Evolutionary conservation across 2,113 vertebrate species (phyloP).

Genomic region (Ceuthmochares aereus): DNA sequence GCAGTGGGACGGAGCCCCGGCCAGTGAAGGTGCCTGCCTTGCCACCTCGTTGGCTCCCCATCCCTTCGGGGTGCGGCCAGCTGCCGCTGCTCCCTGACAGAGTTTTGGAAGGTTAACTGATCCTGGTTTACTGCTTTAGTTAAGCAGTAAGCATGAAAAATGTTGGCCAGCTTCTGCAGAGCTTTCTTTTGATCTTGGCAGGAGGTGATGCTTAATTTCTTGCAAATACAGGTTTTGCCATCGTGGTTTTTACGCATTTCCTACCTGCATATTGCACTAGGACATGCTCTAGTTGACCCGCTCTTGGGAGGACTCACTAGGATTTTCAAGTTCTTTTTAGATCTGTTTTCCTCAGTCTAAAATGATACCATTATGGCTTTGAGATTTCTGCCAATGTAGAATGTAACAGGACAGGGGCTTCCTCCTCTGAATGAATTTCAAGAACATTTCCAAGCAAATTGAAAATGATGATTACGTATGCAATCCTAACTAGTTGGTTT

Average conservation of each 20-base stretch:
- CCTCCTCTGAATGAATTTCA: neutral
- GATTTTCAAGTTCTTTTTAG: neutral
- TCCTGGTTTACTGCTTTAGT: neutral
- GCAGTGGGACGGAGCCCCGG: rapidly evolving
- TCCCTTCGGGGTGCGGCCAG: neutral
- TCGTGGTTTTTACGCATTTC: neutral
- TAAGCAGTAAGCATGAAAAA: neutral
- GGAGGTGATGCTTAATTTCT: neutral
- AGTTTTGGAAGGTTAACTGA: neutral
- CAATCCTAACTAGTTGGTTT: neutral
- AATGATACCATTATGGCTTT: neutral
- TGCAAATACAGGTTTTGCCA: neutral
- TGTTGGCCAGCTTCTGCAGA: neutral
- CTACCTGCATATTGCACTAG: neutral
- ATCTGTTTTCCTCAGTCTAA: neutral
- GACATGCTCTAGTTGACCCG: neutral
- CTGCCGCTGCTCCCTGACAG: neutral
- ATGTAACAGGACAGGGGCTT: neutral
- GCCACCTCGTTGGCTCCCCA: neutral
- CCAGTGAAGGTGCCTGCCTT: neutral
- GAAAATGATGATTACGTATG: neutral
- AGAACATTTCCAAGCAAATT: neutral
- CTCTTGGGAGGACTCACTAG: neutral
- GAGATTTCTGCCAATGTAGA: neutral
- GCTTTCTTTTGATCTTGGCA: neutral